Conservation (phyloP, 2,888 invertebrate species). For the Dicyrtoma fusca region DNA sequence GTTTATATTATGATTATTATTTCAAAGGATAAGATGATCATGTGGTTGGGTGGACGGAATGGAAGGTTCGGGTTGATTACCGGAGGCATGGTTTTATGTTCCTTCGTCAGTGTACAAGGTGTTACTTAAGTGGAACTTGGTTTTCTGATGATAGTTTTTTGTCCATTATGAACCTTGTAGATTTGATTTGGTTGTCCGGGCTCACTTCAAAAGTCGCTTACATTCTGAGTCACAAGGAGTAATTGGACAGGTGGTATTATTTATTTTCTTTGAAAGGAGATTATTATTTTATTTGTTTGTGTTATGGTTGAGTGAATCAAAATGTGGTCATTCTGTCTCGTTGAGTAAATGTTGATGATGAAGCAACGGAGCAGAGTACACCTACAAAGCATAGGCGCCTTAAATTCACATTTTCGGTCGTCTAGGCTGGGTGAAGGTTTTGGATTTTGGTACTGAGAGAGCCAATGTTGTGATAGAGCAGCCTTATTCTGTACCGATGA, state of each 20-base stretch:
- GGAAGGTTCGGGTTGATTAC: conserved; percentile 1
- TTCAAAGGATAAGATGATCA: too few species aligned
- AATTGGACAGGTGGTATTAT: conserved; percentile 39
- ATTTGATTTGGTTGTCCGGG: conserved; percentile 27
- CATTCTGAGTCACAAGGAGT: neutral
- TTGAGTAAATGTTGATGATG: too few species aligned
- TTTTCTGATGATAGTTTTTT: conserved; percentile 8
- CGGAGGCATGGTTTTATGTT: conserved; percentile 20
- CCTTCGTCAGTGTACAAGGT: conserved; percentile 16
- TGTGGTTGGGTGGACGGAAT: neutral
- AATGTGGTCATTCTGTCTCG: conserved; percentile 15
- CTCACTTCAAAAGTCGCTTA: conserved; percentile 11
- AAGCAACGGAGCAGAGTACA: too few species aligned
- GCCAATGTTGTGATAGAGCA: too few species aligned
- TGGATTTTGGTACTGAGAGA: too few species aligned
- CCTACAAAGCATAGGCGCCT: too few species aligned
- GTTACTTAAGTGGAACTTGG: conserved; percentile 26
- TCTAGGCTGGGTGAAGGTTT: too few species aligned
- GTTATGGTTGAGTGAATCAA: conserved; percentile 14
- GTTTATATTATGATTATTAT: too few species aligned
- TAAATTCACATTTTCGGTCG: too few species aligned
- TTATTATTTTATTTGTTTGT: conserved; percentile 25
- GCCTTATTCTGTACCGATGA: too few species aligned
- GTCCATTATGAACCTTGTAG: neutral
- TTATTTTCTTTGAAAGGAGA: conserved; percentile 30